A percentile compares a stretch with the other conserved stretches of the same genome.
phyloP scores from a whole-genome alignment of 2,888 invertebrate genomes.

The Syrphus vitripennis region DNA sequence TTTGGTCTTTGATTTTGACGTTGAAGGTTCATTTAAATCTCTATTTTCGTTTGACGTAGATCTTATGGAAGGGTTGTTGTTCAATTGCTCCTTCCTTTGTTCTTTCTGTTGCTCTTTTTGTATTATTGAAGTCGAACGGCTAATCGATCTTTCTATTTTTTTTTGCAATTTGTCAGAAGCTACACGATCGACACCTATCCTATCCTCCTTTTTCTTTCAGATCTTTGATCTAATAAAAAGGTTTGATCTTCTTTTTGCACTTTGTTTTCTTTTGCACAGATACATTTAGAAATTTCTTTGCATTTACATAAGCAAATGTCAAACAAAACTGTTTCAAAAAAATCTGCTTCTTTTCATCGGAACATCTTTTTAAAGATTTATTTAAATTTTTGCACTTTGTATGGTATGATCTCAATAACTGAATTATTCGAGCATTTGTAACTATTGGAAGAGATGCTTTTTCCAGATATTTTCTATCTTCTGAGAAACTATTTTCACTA shows the following conservation, averaged over 20 bases:
- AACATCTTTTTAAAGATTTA: neutral
- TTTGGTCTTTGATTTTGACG: neutral
- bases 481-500: neutral
- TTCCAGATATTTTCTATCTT: neutral
- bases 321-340: neutral
- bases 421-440: neutral
- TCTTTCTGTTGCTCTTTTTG: neutral
- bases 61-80: neutral
- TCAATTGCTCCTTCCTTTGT: neutral
- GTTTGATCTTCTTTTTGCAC: neutral
- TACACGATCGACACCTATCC: neutral
- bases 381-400: neutral
- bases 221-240: neutral
- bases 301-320: neutral
- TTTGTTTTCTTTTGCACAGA: neutral
- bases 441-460: neutral
- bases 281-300: neutral
- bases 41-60: neutral
- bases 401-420: neutral
- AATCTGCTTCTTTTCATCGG: neutral
- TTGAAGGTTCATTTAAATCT: neutral
- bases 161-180: no score
- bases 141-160: neutral
- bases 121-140: neutral
- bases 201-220: neutral